A percentile compares a stretch with the other conserved stretches of the same genome.
Conservation (phyloP, 1,140 invertebrate genomes). For the Apis cerana region DNA sequence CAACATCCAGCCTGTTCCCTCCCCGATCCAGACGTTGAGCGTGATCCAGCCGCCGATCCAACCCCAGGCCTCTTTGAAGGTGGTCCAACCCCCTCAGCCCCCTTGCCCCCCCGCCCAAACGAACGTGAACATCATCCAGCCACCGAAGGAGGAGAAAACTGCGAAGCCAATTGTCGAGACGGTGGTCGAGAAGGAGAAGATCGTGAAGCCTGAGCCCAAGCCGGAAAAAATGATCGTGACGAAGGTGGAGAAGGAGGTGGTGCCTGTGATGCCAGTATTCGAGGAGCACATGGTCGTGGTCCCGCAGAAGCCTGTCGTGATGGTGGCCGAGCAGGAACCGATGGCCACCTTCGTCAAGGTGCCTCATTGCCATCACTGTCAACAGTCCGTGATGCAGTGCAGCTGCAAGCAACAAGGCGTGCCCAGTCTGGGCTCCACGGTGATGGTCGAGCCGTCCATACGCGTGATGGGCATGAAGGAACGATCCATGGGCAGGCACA, state of each 20-base stretch:
- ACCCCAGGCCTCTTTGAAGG: not conserved
- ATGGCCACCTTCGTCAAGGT: not conserved
- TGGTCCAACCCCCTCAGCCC: constrained; percentile 5
- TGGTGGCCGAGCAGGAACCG: not conserved
- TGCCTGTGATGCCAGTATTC: not conserved
- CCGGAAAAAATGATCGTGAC: not conserved
- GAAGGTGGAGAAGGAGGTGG: not conserved
- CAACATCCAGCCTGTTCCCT: not conserved
- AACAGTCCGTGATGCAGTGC: constrained; percentile 1
- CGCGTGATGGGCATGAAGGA: not conserved
- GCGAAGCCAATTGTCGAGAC: not conserved
- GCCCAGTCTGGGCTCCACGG: not conserved
- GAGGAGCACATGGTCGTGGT: not conserved
- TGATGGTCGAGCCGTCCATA: not conserved
- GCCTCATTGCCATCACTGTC: not conserved
- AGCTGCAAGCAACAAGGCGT: not conserved
- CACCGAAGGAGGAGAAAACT: not conserved
- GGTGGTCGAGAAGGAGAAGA: not conserved
- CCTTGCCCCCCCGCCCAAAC: not conserved
- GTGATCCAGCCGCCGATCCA: not conserved
- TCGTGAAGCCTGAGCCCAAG: not conserved
- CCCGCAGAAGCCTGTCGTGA: not conserved
- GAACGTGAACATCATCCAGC: not conserved
- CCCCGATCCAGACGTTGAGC: not conserved
- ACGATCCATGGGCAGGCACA: not conserved